Evolutionary conservation across 1,140 invertebrate genomes (phyloP), one percentile per base, ranked within the genome.

Genomic region (Diuraphis noxia): DNA sequence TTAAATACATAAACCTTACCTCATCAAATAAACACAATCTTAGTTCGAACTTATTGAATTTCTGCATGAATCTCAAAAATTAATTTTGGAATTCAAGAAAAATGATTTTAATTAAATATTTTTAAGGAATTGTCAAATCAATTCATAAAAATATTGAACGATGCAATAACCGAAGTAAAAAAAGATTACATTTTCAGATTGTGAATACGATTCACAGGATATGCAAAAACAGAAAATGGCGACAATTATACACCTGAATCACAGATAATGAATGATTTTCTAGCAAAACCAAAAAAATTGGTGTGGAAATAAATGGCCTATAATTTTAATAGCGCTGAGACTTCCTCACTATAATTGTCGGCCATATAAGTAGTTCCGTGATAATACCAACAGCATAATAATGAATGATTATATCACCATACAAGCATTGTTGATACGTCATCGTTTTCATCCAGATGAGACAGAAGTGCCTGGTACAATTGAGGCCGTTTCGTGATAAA

Each of bases 401-500:
- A 30, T 41, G 19, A 34, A 6, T 72, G 34, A 30, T 19, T 36
- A 36, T 34, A 49, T 36, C 34, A 0, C 25, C 34, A 17, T 72
- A 72, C 56, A 72, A n/a, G 13, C 56, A 72, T 72, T 13, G 56
- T 63, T 4, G 30, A 72, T 30, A 40, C 49, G 3, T 63, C 86
- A 4, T 63, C 23, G 34, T 88, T 1, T 1, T 56, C 52, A 3
- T 40, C 34, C 23, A 5, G 49, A 13, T 19, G 25, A n/a, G 25
- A 17, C 3, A 91, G 3, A 7, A n/a, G 36, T 25, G 94, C 94
- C 38, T 93, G 94, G 92, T 96, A 96, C 3, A 96, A 92, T 93
- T 96, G 96, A 9, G 95, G 95, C 93, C 96, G 95, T 4, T 95
- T 93, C 7, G 96, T 95, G 19, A 95, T 96, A 3, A 92, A 92